A percentile compares a stretch with the other conserved stretches of the same genome.
Evolutionary conservation across 2,113 vertebrate species (phyloP).

Genomic region (Callipepla californica): DNA sequence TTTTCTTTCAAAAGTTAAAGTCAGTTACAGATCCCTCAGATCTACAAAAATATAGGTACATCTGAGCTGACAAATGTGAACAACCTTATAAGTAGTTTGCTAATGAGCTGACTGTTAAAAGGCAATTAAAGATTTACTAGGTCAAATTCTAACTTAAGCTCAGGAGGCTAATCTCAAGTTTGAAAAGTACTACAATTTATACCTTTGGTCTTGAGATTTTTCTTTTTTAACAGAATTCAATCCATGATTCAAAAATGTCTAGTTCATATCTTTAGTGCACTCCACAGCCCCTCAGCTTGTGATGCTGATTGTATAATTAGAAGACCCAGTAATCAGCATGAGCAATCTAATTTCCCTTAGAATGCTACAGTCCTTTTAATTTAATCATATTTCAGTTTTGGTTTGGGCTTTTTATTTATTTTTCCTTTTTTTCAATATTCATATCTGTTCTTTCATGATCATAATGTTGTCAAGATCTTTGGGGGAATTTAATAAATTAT

Average conservation of each 20-base stretch:
- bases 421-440: background rate
- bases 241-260: background rate
- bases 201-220: background rate
- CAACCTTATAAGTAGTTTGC: background rate
- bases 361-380: background rate
- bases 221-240: background rate
- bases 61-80: background rate
- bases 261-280: background rate
- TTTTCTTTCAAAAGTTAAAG: background rate
- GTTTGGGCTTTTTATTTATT: fast-evolving
- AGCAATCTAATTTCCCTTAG: slow-evolving; percentile 17
- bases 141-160: background rate
- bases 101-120: background rate
- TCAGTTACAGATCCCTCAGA: background rate
- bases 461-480: background rate
- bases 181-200: background rate
- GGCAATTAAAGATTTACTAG: background rate
- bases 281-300: background rate
- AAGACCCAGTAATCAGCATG: background rate
- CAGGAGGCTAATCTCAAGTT: background rate
- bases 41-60: background rate
- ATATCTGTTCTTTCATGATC: background rate
- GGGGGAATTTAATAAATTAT: background rate
- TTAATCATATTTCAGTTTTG: background rate
- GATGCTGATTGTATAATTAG: background rate